These are phyloP conservation scores for Pygoscelis adeliae DNA, from an alignment of 2,113 vertebrate species.

Conservation along the genomic window DNA sequence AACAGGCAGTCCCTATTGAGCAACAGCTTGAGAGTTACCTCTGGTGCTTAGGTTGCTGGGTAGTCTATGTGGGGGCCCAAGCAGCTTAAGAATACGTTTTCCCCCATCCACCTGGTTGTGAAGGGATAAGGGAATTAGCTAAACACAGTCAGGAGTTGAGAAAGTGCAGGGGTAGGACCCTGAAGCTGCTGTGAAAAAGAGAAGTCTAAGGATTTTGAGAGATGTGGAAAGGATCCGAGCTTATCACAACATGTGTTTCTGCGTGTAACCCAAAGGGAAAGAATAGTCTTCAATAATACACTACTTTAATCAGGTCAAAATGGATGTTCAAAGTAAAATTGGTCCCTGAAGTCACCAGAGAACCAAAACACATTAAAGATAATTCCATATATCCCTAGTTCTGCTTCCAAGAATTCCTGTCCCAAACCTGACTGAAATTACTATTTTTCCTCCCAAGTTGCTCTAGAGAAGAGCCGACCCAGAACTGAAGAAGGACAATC, in stretches of 20 bases:
- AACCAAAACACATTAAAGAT: neutral
- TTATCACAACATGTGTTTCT: neutral
- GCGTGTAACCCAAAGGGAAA: neutral
- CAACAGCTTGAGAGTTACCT: neutral
- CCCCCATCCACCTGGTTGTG: neutral
- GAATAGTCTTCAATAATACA: neutral
- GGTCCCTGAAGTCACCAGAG: neutral
- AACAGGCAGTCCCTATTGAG: neutral
- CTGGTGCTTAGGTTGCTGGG: neutral
- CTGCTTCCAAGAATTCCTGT: neutral
- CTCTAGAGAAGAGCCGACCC: neutral
- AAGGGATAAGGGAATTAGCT: neutral
- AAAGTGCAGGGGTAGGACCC: neutral
- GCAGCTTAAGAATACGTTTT: neutral
- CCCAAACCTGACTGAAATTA: neutral
- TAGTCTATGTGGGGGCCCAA: neutral
- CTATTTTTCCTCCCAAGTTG: neutral
- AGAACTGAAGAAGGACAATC: neutral
- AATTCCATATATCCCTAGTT: neutral
- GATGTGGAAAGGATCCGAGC: neutral
- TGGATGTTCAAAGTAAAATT: neutral
- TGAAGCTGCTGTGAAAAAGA: neutral
- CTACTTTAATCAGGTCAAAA: neutral
- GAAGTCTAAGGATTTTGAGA: neutral
- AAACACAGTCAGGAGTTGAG: neutral